These are phyloP conservation scores for Ptychoptera albimana DNA, from an alignment of 2,888 invertebrate genomes.

Conservation along the genomic window DNA sequence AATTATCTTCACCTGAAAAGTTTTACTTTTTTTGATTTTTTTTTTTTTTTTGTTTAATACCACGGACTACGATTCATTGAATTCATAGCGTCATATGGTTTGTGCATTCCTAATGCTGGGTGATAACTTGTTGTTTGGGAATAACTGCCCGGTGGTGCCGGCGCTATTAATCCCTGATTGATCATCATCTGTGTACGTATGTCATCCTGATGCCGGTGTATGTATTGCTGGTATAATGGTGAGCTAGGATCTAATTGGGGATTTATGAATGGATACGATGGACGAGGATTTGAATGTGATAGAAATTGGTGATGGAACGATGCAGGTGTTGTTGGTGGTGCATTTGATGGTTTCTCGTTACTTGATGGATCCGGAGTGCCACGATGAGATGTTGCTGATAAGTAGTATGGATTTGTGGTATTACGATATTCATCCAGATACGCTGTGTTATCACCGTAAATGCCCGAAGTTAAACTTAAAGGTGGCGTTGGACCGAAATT, in stretches of 20 bases:
- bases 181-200: constrained; percentile 43
- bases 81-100: constrained; percentile 55
- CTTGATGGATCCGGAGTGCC: constrained; percentile 23
- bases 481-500: constrained; percentile 61
- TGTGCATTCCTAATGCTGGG: constrained; percentile 46
- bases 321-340: constrained; percentile 30
- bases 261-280: constrained; percentile 45
- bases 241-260: constrained; percentile 42
- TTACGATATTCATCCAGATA: constrained; percentile 54
- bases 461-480: constrained; percentile 34
- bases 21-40: not conserved
- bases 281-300: constrained; percentile 39
- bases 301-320: constrained; percentile 43
- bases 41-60: constrained; percentile 33
- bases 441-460: constrained; percentile 46
- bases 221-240: constrained; percentile 56
- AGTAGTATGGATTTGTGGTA: constrained; percentile 44
- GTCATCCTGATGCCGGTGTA: constrained; percentile 47
- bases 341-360: constrained; percentile 33
- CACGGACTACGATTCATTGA: constrained; percentile 40
- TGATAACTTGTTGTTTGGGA: constrained; percentile 45
- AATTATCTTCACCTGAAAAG: not conserved
- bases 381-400: constrained; percentile 33
- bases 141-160: constrained; percentile 28
- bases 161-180: constrained; percentile 24